A percentile compares a stretch with the other conserved stretches of the same genome.
phyloP scores from a whole-genome alignment of 2,113 vertebrate genomes.

The Pachycephala philippinensis region DNA sequence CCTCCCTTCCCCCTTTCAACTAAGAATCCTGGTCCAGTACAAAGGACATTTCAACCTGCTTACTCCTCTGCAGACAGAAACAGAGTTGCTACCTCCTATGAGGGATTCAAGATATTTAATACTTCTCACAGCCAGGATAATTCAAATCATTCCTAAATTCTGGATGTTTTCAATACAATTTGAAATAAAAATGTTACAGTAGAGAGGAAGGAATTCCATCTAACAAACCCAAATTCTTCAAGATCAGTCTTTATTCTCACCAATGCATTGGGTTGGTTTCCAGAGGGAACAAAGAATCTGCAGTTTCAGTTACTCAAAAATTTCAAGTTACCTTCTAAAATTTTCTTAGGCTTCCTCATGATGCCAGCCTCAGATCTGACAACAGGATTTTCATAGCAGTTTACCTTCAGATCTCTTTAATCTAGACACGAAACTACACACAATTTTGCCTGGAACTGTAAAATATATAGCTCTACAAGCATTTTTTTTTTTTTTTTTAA shows the following conservation, averaged over 20 bases:
- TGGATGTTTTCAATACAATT: not conserved
- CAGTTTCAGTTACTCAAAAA: not conserved
- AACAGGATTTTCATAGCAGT: not conserved
- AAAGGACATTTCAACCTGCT: not conserved
- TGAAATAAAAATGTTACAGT: not conserved
- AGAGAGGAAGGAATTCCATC: not conserved
- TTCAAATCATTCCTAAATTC: not conserved
- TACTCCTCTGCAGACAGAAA: not conserved
- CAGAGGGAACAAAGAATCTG: not conserved
- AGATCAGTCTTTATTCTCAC: not conserved
- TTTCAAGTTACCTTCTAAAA: not conserved
- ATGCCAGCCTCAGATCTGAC: not conserved
- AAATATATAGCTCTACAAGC: not conserved
- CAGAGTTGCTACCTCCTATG: not conserved
- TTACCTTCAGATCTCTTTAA: not conserved
- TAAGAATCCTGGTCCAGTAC: not conserved
- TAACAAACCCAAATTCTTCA: not conserved
- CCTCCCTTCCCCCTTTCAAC: not conserved
- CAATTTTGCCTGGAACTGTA: not conserved
- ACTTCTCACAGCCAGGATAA: not conserved
- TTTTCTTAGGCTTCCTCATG: not conserved
- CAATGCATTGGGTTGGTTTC: not conserved
- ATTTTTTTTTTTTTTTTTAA: not conserved
- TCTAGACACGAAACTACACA: not conserved
- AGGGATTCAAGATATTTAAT: not conserved